Evolutionary conservation across 2,113 vertebrate genomes (phyloP), one percentile per base, ranked within the genome.

Genomic region (Bombycilla garrulus): DNA sequence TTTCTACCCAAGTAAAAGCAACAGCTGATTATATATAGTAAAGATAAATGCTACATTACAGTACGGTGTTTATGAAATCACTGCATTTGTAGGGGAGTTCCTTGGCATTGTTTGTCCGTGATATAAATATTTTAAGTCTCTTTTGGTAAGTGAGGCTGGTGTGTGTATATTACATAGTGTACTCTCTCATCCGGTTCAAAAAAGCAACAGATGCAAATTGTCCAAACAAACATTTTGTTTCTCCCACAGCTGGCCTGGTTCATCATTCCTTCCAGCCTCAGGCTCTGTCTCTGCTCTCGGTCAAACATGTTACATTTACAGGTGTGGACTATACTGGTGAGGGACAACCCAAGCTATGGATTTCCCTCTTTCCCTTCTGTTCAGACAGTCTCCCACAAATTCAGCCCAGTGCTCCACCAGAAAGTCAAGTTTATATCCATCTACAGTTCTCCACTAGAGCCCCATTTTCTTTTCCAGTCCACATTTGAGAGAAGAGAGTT

Each of bases 101-200:
- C 97, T 92, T 91, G 97, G 97, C 95, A 93, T 95, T 98, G 98
- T 98, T 98, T 98, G 98, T 93, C 40, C 0, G 1, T 33, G 84
- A 66, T 95, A 81, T 98, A 98, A 98, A 98, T 98, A 98, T 98
- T 98, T 98, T 97, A 98, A 97, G 95, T 90, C 83, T 91, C 94
- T 92, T 83, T 97, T 40, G 65, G 97, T 95, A 97, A 97, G 95
- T 70, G 96, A 95, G 77, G 96, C 95, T 95, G 97, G 96, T 97
- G 95, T 97, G 97, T 98, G 96, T 98, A 98, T 35, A 97, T 97
- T 97, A 96, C 73, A 74, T 60, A 91, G 95, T 80, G 95, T 92
- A 96, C 97, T 92, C 95, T 94, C 93, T 96, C 94, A 96, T 97
- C 97, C 97, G 89, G 96, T 97, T 94, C 92, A 96, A 96, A 57